Percentiles rank a stretch among this genome's conserved stretches.
These are phyloP conservation scores for Montipora capricornis DNA, from an alignment of 64 coral and sea anemone species.

Conservation along the genomic window DNA sequence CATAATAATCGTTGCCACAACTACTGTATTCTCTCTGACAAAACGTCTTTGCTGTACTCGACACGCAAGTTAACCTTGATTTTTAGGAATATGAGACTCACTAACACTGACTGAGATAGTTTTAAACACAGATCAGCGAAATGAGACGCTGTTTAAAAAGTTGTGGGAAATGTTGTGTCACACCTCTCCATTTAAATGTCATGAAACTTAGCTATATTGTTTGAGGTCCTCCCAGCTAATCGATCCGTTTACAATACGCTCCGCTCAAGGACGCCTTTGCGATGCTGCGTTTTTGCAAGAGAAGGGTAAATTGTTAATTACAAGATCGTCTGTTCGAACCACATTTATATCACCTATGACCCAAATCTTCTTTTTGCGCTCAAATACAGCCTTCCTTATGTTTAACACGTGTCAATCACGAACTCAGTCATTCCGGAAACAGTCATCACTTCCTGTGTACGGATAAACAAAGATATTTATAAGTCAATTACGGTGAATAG, in stretches of 20 bases:
- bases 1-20: background rate
- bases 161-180: background rate
- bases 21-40: background rate
- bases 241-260: background rate
- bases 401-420: slow-evolving; percentile 19
- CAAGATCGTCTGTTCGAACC: background rate
- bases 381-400: background rate
- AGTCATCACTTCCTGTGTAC: slow-evolving; percentile 11
- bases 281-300: background rate
- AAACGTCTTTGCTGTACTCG: background rate
- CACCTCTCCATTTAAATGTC: slow-evolving; percentile 17
- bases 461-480: slow-evolving; percentile 47
- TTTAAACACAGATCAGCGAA: background rate
- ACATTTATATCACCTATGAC: slow-evolving; percentile 17
- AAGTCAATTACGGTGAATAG: slow-evolving; percentile 48
- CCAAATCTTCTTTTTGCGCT: background rate
- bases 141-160: background rate
- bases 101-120: background rate
- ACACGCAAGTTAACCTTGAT: background rate
- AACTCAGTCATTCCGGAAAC: slow-evolving; percentile 20
- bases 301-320: background rate
- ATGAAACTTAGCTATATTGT: background rate
- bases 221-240: background rate
- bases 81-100: background rate
- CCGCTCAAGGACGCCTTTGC: too few relatives aligned